Percentiles rank a stretch among this genome's conserved stretches.
phyloP scores from a whole-genome alignment of 1,140 invertebrate species.

The Hesperophylax magnus region DNA sequence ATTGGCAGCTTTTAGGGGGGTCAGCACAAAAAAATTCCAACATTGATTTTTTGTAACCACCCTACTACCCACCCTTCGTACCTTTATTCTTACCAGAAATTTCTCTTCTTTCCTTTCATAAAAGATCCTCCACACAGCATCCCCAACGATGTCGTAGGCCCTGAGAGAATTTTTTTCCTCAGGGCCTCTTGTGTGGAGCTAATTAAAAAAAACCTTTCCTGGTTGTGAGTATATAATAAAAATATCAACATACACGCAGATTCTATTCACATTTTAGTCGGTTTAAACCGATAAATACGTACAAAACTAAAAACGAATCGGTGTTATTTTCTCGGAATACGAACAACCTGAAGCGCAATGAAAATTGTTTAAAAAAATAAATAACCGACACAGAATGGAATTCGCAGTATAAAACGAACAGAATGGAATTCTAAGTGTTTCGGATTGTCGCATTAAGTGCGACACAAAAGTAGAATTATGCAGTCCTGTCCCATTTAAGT shows the following conservation, averaged over 20 bases:
- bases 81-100: too few species aligned
- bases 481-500: conserved; percentile 18
- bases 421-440: conserved; percentile 33
- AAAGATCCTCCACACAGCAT: too few species aligned
- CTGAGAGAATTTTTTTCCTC: too few species aligned
- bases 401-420: background rate
- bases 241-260: background rate
- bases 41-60: too few species aligned
- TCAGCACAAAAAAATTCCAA: too few species aligned
- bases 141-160: too few species aligned
- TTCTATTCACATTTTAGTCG: background rate
- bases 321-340: background rate
- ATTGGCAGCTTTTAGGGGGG: too few species aligned
- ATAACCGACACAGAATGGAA: background rate
- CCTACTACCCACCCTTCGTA: too few species aligned
- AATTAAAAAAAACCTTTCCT: too few species aligned
- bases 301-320: background rate
- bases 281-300: background rate
- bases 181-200: too few species aligned
- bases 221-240: background rate
- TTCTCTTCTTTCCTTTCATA: too few species aligned
- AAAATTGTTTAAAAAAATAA: background rate
- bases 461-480: conserved; percentile 36
- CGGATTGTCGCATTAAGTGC: conserved; percentile 29
- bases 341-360: background rate